Conservation (phyloP, 2,888 invertebrate species). For the Macaria notata region DNA sequence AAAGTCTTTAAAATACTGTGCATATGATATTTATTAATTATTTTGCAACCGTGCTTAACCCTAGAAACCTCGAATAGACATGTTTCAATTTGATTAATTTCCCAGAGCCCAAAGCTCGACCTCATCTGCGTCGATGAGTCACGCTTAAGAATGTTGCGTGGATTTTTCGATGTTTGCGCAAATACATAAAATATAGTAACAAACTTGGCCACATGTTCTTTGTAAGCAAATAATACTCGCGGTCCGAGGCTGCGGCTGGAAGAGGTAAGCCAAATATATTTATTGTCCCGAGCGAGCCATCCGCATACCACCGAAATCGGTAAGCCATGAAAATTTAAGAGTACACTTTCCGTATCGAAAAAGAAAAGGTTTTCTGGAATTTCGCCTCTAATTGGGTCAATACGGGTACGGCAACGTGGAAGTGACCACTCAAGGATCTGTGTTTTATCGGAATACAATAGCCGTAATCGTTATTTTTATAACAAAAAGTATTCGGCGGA, state of each 20-base stretch:
- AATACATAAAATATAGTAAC: conserved; percentile 11
- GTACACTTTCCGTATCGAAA: conserved; percentile 25
- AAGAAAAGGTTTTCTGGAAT: conserved; percentile 28
- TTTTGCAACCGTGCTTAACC: too few relatives aligned
- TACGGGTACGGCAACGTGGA: conserved; percentile 18
- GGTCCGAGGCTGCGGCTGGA: conserved; percentile 30
- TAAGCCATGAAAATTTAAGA: conserved; percentile 35
- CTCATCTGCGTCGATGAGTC: conserved; percentile 6
- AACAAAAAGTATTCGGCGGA: conserved; percentile 17
- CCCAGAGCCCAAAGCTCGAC: conserved; percentile 1
- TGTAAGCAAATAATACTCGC: conserved; percentile 26
- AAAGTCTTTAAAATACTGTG: too few relatives aligned
- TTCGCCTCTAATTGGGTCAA: conserved; percentile 30
- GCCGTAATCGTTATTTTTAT: conserved; percentile 26
- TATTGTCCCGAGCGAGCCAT: conserved; percentile 35
- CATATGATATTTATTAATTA: too few relatives aligned
- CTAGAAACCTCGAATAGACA: too few relatives aligned
- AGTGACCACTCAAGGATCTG: conserved; percentile 29
- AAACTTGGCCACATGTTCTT: conserved; percentile 16
- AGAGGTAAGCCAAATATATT: conserved; percentile 36
- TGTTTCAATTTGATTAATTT: too few relatives aligned
- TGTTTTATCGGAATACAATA: conserved; percentile 25
- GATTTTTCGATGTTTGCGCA: conserved; percentile 9
- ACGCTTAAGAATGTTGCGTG: conserved; percentile 1
- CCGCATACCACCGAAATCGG: conserved; percentile 30